Evolutionary conservation across 2,888 invertebrate genomes (phyloP).

Genomic region (Ditula angustiorana): DNA sequence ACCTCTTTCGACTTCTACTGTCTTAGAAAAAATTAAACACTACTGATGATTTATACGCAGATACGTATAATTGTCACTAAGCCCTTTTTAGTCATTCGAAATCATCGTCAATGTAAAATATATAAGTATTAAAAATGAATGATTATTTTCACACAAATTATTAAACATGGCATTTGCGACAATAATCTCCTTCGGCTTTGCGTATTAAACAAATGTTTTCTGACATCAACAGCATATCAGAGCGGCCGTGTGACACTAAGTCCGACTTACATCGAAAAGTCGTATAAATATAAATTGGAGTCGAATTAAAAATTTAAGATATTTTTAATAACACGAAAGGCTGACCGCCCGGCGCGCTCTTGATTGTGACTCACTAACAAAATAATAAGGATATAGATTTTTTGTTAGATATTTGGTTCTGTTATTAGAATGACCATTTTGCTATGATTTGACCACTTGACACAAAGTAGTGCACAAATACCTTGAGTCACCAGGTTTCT

Average conservation of each 20-base stretch:
- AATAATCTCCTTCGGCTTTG: slow-evolving; percentile 68
- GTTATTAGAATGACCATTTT: slow-evolving; percentile 29
- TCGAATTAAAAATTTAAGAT: slow-evolving; percentile 74
- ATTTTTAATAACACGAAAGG: slow-evolving; percentile 69
- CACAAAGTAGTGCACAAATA: not conserved
- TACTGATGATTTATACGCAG: not conserved
- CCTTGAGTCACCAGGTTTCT: too few species aligned
- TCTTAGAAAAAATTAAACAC: slow-evolving; percentile 37
- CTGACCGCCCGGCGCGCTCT: slow-evolving; percentile 48
- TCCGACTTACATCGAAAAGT: slow-evolving; percentile 75
- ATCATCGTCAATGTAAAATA: slow-evolving; percentile 35
- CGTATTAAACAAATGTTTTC: slow-evolving; percentile 76
- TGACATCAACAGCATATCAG: slow-evolving; percentile 65
- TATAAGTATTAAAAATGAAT: slow-evolving; percentile 47
- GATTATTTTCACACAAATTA: slow-evolving; percentile 58
- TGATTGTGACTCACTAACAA: slow-evolving; percentile 36
- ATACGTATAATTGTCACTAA: not conserved
- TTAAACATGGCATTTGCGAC: slow-evolving; percentile 55
- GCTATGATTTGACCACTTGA: not conserved
- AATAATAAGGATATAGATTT: slow-evolving; percentile 23
- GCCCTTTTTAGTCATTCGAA: not conserved
- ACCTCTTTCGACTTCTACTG: slow-evolving; percentile 7
- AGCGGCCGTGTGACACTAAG: slow-evolving; percentile 75
- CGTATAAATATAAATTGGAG: slow-evolving; percentile 78
- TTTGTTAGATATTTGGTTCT: slow-evolving; percentile 2